Base-by-base conservation (phyloP, 2,888 invertebrate genomes). In the Chalcis sispes region DNA sequence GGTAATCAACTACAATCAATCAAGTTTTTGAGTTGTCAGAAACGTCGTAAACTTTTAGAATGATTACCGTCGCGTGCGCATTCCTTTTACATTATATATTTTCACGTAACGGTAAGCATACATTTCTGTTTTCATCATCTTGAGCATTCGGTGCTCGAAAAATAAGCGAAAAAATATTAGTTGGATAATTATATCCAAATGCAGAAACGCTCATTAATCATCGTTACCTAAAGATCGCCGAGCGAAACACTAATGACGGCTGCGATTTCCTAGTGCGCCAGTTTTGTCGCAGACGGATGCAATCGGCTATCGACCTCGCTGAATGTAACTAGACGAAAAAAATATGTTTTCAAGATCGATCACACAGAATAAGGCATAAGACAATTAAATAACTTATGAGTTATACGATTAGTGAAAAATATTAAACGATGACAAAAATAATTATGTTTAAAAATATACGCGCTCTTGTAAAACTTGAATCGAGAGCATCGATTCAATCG, bases 171-270 rank as follows among this genome's bases (percentile, higher is more conserved):
- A 66, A 56, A 65, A 65, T 15, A 7, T 1, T 4, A 50, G 50
- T n/a, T 13, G 62, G 61, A 72, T 76, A 76, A 76, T 76, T 72
- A 76, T 58, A 67, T 48, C 67, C 72, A 54, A 71, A 73, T 56
- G 70, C 65, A 73, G 73, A 73, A 77, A 70, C 66, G 65, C n/a
- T n/a, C 74, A 58, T 77, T 74, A 66, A 74, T 77, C 77, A 77
- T 77, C 71, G 77, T 77, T 77, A 71, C 50, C 23, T 56, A 27
- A 52, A 62, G 69, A 59, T 75, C 64, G 64, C 62, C 61, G 48
- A 66, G 48, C 52, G 52, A 54, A 59, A 54, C 66, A 36, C 46
- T 70, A 77, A 77, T 71, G 73, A 77, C 29, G 66, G 32, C 61
- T 18, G 61, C 64, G 73, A 73, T 77, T 77, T 77, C 59, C 66